Evolutionary conservation across 2,113 vertebrate species (phyloP), one percentile per base, ranked within the genome.

Genomic region (Notiomystis cincta): DNA sequence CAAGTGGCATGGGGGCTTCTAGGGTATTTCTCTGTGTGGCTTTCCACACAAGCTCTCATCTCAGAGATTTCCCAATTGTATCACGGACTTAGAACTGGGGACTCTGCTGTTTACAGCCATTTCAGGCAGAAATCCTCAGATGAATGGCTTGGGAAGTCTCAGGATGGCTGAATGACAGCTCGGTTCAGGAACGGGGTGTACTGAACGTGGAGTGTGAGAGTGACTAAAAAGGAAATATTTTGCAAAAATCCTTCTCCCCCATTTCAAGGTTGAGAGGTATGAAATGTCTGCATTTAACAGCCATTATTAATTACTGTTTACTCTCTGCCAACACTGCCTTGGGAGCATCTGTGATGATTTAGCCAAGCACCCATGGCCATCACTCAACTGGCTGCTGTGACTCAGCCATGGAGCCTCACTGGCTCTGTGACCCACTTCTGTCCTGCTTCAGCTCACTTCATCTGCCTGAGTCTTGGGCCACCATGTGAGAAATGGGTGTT

Each of bases 201-300:
- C 44, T 3, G 8, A 94, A 45, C 60, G 9, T 3, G 18, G 11
- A 48, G n/a, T 4, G 3, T 11, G 19, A 91, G 33, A 24, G 20
- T 37, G 45, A 69, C 16, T 42, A 42, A 58, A 95, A 67, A 85
- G 15, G 44, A 85, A 82, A 13, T 9, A 33, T 62, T 92, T 66
- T 76, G 20, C n/a, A 82, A 77, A 95, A 90, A 67, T 13, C 20
- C n/a, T 84, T 87, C 48, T 93, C 7, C 31, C 4, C 3, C 4
- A 9, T 65, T 85, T 85, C 76, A 73, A 87, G 64, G 38, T 27
- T 93, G 80, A 93, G 71, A 73, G 23, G 20, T 84, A 65, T 70
- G 67, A 90, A 92, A 73, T 76, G 45, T 22, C 60, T 81, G 76
- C 44, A 51, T 92, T 95, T 92, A 96, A 58, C 80, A 90, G 62